Evolutionary conservation across 2,888 invertebrate species (phyloP), one percentile per base, ranked within the genome.

Genomic region (Subacronicta megacephala): DNA sequence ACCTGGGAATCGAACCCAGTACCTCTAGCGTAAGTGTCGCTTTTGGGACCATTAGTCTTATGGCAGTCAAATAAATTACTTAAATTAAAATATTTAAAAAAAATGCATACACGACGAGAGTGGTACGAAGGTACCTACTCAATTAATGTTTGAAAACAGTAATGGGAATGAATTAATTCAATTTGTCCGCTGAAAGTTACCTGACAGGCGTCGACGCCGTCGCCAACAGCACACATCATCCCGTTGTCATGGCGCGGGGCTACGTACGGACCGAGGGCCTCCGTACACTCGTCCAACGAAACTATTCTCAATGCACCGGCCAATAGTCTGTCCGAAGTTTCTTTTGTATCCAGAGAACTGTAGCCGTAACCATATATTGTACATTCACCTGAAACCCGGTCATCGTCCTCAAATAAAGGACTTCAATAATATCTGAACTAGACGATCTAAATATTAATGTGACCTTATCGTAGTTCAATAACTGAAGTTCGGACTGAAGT

Each of bases 211-310:
- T 94, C 94, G 4, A 85, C 82, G 1, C 81, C 85, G 49, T 90
- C 83, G 36, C 94, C 94, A 45, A 87, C 46, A 15, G 94, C 94
- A 69, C 94, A 94, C 57, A 94, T 61, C 92, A 94, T 91, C 9
- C 94, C 94, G 49, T 79, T 72, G 40, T 86, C 81, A 29, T 78
- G 62, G 17, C 58, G 58, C 0, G 94, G 94, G 13, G 93, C 89
- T 37, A 89, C 74, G 45, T 79, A 80, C 13, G 77, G 74, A 1
- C 93, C 92, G 45, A 94, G 74, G 10, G 66, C 67, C 7, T 63
- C 49, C 2, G 73, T 76, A 68, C 94, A 94, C n/a, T 88, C 74
- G 64, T 90, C 90, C 53, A 90, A 64, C 1, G 94, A 92, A 33
- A 93, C 77, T 29, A 93, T 82, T 51, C 65, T 73, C 51, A 94